Conservation (phyloP, 2,888 invertebrate species). For the Gibbula magus region DNA sequence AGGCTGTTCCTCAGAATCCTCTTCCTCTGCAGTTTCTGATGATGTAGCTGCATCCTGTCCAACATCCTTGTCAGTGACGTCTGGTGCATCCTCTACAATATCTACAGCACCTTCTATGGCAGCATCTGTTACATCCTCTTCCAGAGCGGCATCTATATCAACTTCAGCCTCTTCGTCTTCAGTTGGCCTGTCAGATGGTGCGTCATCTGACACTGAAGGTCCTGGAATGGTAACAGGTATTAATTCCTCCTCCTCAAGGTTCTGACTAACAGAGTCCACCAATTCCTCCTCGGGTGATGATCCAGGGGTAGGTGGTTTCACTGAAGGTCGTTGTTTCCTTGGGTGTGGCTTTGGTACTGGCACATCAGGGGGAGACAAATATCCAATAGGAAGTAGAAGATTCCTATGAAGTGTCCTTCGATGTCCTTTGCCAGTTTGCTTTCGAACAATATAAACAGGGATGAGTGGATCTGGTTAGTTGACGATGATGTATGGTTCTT, state of each 20-base stretch:
- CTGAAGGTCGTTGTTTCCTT: neutral
- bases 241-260: neutral
- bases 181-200: neutral
- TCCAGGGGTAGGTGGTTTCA: neutral
- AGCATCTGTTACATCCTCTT: no score
- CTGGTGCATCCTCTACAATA: neutral
- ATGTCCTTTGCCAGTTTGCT: neutral
- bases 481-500: neutral
- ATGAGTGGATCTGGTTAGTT: constrained; percentile 4
- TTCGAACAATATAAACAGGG: constrained; percentile 21
- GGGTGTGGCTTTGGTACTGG: neutral
- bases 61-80: neutral
- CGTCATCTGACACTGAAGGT: neutral
- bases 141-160: no score
- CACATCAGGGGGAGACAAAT: no score
- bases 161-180: no score
- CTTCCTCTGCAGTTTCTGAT: neutral
- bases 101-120: neutral
- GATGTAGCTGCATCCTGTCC: neutral
- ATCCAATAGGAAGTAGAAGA: neutral
- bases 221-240: neutral
- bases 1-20: neutral
- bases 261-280: neutral
- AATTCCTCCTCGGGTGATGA: neutral
- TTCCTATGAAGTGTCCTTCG: constrained; percentile 17